phyloP scores from a whole-genome alignment of 2,797 vertebrate species.

The Lacerta bilineata region DNA sequence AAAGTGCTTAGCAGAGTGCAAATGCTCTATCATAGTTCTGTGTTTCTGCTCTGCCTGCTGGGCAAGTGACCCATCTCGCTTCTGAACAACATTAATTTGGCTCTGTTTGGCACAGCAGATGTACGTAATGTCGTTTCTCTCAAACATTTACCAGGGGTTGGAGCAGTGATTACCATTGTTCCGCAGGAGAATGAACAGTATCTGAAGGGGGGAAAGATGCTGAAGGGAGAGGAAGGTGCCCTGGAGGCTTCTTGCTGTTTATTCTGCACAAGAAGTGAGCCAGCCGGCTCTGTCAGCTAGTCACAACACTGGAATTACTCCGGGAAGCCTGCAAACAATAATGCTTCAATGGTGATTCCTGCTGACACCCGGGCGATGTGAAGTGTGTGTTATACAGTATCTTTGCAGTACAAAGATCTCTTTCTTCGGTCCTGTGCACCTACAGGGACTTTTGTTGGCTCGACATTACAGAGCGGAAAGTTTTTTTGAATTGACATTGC shows the following conservation, averaged over 20 bases:
- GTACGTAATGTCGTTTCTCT: slow-evolving; percentile 61
- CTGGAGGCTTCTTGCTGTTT: slow-evolving; percentile 60
- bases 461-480: slow-evolving; percentile 34
- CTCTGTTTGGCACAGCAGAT: slow-evolving; percentile 64
- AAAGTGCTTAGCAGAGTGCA: background rate
- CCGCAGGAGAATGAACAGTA: slow-evolving; percentile 59
- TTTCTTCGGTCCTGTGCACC: slow-evolving; percentile 41
- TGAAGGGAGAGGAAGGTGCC: background rate
- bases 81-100: slow-evolving; percentile 40
- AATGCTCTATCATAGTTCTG: slow-evolving; percentile 1
- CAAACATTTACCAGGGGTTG: slow-evolving; percentile 60
- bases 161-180: slow-evolving; percentile 62
- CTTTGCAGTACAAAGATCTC: slow-evolving; percentile 48
- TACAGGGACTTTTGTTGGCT: slow-evolving; percentile 25
- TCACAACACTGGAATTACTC: slow-evolving; percentile 63
- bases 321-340: slow-evolving; percentile 57
- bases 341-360: slow-evolving; percentile 53
- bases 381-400: slow-evolving; percentile 32
- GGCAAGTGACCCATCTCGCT: background rate
- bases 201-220: slow-evolving; percentile 55
- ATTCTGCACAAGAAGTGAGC: slow-evolving; percentile 68
- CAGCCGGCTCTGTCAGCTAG: slow-evolving; percentile 62
- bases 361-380: slow-evolving; percentile 23
- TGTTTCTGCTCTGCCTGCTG: slow-evolving; percentile 17
- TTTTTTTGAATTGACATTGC: background rate